phyloP scores from a whole-genome alignment of 2,888 invertebrate genomes.

The Caenorhabditis afra region DNA sequence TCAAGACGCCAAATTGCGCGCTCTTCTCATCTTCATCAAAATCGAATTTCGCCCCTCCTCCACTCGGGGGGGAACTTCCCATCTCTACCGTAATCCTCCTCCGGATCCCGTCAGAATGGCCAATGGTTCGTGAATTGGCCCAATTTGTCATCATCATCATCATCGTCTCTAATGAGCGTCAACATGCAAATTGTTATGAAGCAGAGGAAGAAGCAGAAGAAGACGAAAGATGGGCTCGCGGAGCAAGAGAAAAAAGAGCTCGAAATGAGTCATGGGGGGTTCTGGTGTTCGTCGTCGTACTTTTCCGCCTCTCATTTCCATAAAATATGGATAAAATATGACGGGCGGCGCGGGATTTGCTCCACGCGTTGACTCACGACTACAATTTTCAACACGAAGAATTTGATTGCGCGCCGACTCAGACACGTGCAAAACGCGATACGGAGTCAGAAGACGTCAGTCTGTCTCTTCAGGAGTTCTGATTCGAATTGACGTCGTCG shows the following conservation, averaged over 20 bases:
- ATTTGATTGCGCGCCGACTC: too few species aligned
- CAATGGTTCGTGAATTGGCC: conserved; percentile 45
- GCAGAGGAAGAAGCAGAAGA: background rate
- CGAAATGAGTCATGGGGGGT: conserved; percentile 18
- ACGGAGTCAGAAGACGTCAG: too few species aligned
- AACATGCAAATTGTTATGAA: conserved; percentile 45
- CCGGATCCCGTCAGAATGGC: background rate
- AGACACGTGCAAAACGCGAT: too few species aligned
- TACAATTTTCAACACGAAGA: too few species aligned
- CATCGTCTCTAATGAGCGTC: conserved; percentile 53
- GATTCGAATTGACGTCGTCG: too few species aligned
- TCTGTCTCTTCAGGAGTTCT: too few species aligned
- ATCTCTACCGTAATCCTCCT: conserved; percentile 38
- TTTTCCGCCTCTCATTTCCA: conserved; percentile 31
- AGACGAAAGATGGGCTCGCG: conserved; percentile 5
- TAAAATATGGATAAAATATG: conserved; percentile 36
- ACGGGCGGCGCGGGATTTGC: background rate
- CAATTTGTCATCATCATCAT: conserved; percentile 47
- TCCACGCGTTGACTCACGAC: conserved; percentile 16
- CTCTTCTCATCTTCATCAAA: conserved; percentile 16
- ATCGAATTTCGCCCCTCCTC: conserved; percentile 25
- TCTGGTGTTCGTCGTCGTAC: conserved; percentile 40
- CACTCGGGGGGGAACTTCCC: conserved; percentile 10
- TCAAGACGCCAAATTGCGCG: conserved; percentile 29
- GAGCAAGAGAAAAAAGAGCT: conserved; percentile 1